Base-by-base conservation (phyloP, 2,113 vertebrate genomes). In the Dasypus novemcinctus region DNA sequence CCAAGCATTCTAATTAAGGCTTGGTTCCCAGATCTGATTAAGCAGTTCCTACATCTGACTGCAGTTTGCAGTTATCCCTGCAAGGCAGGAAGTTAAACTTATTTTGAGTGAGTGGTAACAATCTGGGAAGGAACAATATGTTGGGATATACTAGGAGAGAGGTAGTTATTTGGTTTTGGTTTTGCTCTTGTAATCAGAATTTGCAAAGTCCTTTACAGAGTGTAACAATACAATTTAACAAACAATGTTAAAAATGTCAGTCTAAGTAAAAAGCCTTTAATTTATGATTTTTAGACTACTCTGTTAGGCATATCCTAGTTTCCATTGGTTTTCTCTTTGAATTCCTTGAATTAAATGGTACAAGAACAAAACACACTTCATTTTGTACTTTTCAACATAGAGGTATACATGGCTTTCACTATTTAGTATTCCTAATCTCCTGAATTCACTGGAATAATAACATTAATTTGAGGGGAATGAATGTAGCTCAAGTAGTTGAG, bases 11-110 rank as follows among this genome's bases (percentile, higher is more conserved):
- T 98, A 98, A 99, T 98, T 98, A 98, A 98, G 97, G 94, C 97
- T 97, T 97, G 95, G 96, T 98, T 98, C 98, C 98, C 97, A 98
- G 97, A 97, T 96, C 97, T 98, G 98, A 98, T 98, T 98, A 98
- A 97, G 86, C 97, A 98, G 97, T 96, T 98, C 96, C 97, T 98
- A 97, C 98, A 98, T 98, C 98, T 98, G 98, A 98, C 97, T 98
- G 97, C 97, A 98, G 97, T 98, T 98, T 98, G 96, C 95, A 98
- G 97, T 98, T 98, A 98, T 92, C 92, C 98, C 98, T 98, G 97
- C 97, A 80, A 98, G 98, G 98, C 98, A 98, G 98, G 97, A 98
- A 98, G 96, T 98, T 97, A 96, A 95, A 94, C 94, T 98, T 97
- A 96, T 98, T 98, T 98, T 97, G 96, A 97, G 89, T 93, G 98